Conservation (phyloP, 2,888 invertebrate species). For the Carcina quercana region DNA sequence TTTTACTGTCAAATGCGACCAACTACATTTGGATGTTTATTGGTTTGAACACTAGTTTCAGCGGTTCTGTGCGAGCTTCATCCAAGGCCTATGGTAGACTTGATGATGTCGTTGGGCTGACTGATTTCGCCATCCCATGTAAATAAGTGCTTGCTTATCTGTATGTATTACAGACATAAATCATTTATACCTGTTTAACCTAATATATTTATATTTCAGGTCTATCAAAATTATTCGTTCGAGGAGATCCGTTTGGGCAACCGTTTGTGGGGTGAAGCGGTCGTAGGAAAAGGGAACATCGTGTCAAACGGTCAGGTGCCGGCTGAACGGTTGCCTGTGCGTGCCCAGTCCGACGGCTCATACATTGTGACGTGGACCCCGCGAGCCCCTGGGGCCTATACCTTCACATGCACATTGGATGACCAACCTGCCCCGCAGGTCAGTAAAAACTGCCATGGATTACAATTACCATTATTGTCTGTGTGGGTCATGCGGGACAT, state of each 20-base stretch:
- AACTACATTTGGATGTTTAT: too few relatives aligned
- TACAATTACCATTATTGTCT: too few relatives aligned
- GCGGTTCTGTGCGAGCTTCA: too few relatives aligned
- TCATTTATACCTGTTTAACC: background rate
- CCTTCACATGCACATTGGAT: slow-evolving; percentile 90
- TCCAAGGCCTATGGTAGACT: too few relatives aligned
- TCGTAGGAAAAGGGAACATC: slow-evolving; percentile 39
- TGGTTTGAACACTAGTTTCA: too few relatives aligned
- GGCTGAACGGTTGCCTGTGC: slow-evolving; percentile 84
- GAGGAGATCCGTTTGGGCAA: slow-evolving; percentile 87
- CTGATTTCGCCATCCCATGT: too few relatives aligned
- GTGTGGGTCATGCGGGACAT: too few relatives aligned
- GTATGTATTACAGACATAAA: too few relatives aligned
- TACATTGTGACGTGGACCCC: slow-evolving; percentile 95
- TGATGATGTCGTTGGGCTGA: too few relatives aligned
- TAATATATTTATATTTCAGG: slow-evolving; percentile 65
- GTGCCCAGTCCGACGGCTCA: slow-evolving; percentile 85
- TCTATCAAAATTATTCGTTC: slow-evolving; percentile 93
- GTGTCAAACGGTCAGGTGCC: slow-evolving; percentile 56
- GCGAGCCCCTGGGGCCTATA: slow-evolving; percentile 90
- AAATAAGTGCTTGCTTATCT: too few relatives aligned
- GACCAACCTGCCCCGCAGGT: slow-evolving; percentile 85
- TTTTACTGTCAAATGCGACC: too few relatives aligned
- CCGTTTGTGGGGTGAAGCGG: slow-evolving; percentile 58
- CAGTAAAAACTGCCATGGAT: too few relatives aligned